A percentile compares a stretch with the other conserved stretches of the same genome.
phyloP scores from a whole-genome alignment of 2,113 vertebrate genomes.

The Panurus biarmicus region DNA sequence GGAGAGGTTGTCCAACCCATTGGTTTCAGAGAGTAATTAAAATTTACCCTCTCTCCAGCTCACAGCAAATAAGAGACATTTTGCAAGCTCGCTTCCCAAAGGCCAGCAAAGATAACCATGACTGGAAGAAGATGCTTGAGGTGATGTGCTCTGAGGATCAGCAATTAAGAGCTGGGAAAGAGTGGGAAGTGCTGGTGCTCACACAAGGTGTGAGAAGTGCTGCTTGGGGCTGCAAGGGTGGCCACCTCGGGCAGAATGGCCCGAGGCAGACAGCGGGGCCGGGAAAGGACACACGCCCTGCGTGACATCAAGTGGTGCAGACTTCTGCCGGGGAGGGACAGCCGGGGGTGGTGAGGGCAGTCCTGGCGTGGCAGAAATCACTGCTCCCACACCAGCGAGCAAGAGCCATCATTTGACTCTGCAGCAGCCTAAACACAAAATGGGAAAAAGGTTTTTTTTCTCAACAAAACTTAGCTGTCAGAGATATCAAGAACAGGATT shows the following conservation, averaged over 20 bases:
- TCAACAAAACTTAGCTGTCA: neutral
- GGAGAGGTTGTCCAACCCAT: neutral
- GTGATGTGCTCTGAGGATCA: neutral
- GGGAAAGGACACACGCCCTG: neutral
- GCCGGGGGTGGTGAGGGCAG: neutral
- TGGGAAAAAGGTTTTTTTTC: neutral
- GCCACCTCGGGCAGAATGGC: rapidly evolving
- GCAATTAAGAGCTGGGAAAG: neutral
- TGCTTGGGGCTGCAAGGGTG: neutral
- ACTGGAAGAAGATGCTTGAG: neutral
- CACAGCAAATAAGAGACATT: neutral
- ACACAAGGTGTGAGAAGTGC: rapidly evolving
- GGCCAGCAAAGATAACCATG: neutral
- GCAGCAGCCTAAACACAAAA: neutral
- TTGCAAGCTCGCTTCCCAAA: neutral
- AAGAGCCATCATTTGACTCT: neutral
- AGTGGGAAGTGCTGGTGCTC: neutral
- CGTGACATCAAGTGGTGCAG: rapidly evolving
- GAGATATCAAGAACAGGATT: neutral
- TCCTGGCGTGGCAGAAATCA: neutral
- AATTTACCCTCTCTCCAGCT: neutral
- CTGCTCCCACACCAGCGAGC: neutral
- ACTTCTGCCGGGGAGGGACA: rapidly evolving
- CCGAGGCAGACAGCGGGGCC: neutral
- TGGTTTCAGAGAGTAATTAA: neutral